Percentiles rank a stretch among this genome's conserved stretches.
These are phyloP conservation scores for Bucco capensis DNA, from an alignment of 2,113 vertebrate species.

Conservation along the genomic window DNA sequence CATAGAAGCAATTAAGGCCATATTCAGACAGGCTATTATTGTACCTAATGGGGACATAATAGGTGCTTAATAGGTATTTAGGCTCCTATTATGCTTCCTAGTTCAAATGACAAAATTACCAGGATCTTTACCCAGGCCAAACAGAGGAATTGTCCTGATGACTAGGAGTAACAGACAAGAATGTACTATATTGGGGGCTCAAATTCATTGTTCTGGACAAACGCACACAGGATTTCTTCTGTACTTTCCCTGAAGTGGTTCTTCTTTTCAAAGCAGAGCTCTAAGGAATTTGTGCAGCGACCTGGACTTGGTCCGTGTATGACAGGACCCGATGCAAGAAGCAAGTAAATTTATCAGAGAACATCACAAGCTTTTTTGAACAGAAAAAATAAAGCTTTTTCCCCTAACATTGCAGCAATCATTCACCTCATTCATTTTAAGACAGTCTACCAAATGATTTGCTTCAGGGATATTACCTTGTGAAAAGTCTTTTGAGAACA, in stretches of 20 bases:
- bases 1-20: slow-evolving; percentile 35
- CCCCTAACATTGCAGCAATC: background rate
- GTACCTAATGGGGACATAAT: slow-evolving; percentile 39
- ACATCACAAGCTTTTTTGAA: background rate
- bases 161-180: background rate
- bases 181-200: background rate
- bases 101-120: slow-evolving; percentile 35
- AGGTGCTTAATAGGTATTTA: slow-evolving; percentile 22
- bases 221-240: background rate
- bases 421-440: background rate
- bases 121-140: background rate
- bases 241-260: background rate
- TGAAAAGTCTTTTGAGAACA: background rate
- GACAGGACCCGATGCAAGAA: background rate
- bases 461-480: background rate
- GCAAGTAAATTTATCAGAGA: background rate
- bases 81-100: background rate
- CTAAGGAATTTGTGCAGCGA: background rate
- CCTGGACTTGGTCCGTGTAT: background rate
- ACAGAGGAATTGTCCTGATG: background rate
- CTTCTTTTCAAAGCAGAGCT: background rate
- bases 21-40: slow-evolving; percentile 17
- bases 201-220: background rate
- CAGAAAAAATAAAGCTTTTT: background rate
- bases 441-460: background rate